These are phyloP conservation scores for Eurois occulta DNA, from an alignment of 2,888 invertebrate species.

Conservation along the genomic window DNA sequence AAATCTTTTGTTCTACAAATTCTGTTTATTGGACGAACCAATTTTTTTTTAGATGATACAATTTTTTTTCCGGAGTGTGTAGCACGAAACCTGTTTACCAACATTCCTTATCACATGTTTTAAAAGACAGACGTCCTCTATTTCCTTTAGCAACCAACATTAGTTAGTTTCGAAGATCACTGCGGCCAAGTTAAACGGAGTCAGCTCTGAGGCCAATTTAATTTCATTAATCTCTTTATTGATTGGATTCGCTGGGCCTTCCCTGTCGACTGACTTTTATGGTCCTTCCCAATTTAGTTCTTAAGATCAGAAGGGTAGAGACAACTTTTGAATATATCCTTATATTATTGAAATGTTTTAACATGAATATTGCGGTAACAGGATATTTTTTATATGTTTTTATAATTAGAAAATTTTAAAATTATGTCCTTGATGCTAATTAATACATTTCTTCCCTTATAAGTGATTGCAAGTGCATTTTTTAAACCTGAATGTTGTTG, in stretches of 20 bases:
- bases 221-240: constrained; percentile 82
- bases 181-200: constrained; percentile 68
- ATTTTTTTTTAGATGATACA: not conserved
- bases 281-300: constrained; percentile 57
- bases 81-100: not conserved
- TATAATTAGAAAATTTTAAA: too few relatives aligned
- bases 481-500: not conserved
- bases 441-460: not conserved
- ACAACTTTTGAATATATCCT: constrained; percentile 55
- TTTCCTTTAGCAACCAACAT: constrained; percentile 40
- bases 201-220: constrained; percentile 73
- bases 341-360: constrained; percentile 36
- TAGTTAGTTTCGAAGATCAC: constrained; percentile 70
- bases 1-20: not conserved
- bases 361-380: not conserved
- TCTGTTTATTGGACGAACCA: not conserved
- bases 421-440: not conserved
- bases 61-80: too few relatives aligned
- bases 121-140: constrained; percentile 28
- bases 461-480: not conserved
- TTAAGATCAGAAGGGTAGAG: constrained; percentile 46
- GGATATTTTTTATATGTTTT: too few relatives aligned
- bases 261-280: constrained; percentile 62
- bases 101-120: not conserved
- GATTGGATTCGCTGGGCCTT: constrained; percentile 75